These are phyloP conservation scores for Drosophila nebulosa DNA, from an alignment of 1,140 invertebrate species.

Conservation along the genomic window DNA sequence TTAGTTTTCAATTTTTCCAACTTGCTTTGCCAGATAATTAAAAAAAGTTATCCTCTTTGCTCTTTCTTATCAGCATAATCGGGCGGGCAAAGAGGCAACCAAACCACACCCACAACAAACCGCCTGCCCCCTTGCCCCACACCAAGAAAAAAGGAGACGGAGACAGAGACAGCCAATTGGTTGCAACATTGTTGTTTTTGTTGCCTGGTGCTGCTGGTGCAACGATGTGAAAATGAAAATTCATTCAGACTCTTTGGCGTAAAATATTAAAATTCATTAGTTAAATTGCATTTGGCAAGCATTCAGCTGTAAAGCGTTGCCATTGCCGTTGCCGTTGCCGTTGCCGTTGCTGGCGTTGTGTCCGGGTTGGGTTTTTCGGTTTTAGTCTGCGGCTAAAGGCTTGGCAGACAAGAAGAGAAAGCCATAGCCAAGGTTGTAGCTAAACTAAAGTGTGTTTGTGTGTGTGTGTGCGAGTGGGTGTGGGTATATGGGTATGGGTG, in stretches of 20 bases:
- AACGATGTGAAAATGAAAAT: conserved; percentile 81
- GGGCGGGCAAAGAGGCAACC: conserved; percentile 49
- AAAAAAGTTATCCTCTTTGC: conserved; percentile 76
- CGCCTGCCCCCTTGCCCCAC: too few relatives aligned
- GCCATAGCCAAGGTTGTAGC: conserved; percentile 18
- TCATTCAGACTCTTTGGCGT: conserved; percentile 74
- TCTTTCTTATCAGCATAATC: conserved; percentile 77
- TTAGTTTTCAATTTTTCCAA: conserved; percentile 17
- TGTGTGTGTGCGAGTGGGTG: background rate
- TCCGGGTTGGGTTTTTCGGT: conserved; percentile 33
- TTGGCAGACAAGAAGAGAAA: conserved; percentile 50
- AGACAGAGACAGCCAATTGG: conserved; percentile 8
- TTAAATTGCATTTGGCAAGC: conserved; percentile 80
- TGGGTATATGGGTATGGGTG: background rate
- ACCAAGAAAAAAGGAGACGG: background rate
- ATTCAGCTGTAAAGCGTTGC: conserved; percentile 74
- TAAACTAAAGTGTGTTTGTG: too few relatives aligned
- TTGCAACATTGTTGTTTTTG: conserved; percentile 52
- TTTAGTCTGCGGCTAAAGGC: conserved; percentile 40
- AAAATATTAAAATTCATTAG: conserved; percentile 81
- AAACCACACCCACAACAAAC: background rate
- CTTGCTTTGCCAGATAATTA: conserved; percentile 73
- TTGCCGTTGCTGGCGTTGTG: conserved; percentile 3
- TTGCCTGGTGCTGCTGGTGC: conserved; percentile 59
- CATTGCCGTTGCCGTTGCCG: conserved; percentile 6